phyloP scores from a whole-genome alignment of 2,888 invertebrate species.

The Synanthedon tipuliformis region DNA sequence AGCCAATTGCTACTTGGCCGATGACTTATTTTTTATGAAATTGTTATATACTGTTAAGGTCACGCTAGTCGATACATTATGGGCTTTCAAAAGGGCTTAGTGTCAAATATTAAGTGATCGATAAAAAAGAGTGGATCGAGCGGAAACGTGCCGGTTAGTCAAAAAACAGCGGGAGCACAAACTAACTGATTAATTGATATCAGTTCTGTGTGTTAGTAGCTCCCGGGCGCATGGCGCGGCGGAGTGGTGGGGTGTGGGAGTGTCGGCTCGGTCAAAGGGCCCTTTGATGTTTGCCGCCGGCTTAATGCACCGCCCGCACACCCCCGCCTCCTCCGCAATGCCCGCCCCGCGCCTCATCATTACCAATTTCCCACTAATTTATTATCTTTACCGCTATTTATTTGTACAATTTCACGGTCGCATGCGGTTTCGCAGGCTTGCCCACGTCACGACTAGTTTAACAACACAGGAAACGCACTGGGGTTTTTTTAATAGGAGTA shows the following conservation, averaged over 20 bases:
- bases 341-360: slow-evolving; percentile 45
- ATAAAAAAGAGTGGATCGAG: slow-evolving; percentile 3
- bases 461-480: not conserved
- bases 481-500: too few species aligned
- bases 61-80: too few species aligned
- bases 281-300: slow-evolving; percentile 70
- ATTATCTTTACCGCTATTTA: slow-evolving; percentile 69
- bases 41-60: too few species aligned
- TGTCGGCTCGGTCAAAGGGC: slow-evolving; percentile 68
- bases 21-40: too few species aligned
- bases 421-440: slow-evolving; percentile 23
- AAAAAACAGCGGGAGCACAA: slow-evolving; percentile 33
- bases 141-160: slow-evolving; percentile 18
- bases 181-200: slow-evolving; percentile 51
- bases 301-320: slow-evolving; percentile 69
- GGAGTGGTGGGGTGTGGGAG: slow-evolving; percentile 48
- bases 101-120: not conserved
- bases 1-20: too few species aligned
- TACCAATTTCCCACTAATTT: slow-evolving; percentile 70
- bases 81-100: too few species aligned
- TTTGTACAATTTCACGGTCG: slow-evolving; percentile 60
- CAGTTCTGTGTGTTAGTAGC: slow-evolving; percentile 25
- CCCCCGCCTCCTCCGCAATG: slow-evolving; percentile 27
- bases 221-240: slow-evolving; percentile 14
- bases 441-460: slow-evolving; percentile 15